These are phyloP conservation scores for Oscarella lobularis DNA, from an alignment of 37 sponge, comb jelly and placozoan species.

Conservation along the genomic window DNA sequence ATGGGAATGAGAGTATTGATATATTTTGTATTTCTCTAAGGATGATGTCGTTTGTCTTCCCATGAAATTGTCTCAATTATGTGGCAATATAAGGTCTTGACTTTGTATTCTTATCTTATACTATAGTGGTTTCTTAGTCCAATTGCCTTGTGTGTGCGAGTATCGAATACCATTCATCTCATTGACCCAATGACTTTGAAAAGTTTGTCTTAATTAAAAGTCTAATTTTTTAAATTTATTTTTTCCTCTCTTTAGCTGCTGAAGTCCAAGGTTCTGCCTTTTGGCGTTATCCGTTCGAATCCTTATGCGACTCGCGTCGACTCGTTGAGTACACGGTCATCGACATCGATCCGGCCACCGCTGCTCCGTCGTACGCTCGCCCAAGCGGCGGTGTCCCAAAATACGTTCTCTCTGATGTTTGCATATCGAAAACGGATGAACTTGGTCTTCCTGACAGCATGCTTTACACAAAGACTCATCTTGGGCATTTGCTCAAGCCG, in stretches of 20 bases:
- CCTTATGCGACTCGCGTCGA: slow-evolving; percentile 56
- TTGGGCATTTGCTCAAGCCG: slow-evolving; percentile 71
- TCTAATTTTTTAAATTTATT: no score
- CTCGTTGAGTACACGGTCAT: slow-evolving; percentile 78
- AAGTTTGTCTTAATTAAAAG: no score
- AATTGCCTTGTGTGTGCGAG: slow-evolving; percentile 45
- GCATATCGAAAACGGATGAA: slow-evolving; percentile 59
- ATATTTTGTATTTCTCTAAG: slow-evolving; percentile 15
- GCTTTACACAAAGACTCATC: slow-evolving; percentile 77
- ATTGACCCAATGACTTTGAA: slow-evolving; percentile 75
- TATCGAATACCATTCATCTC: slow-evolving; percentile 59
- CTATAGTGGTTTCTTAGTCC: slow-evolving; percentile 17
- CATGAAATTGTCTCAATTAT: slow-evolving; percentile 22
- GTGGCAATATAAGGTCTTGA: background rate
- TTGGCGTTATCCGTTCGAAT: slow-evolving; percentile 67
- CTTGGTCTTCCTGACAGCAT: slow-evolving; percentile 49
- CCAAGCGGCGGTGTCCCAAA: background rate
- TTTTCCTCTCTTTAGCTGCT: slow-evolving; percentile 38
- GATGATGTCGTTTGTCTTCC: slow-evolving; percentile 83
- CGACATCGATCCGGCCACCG: slow-evolving; percentile 41
- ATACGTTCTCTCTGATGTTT: slow-evolving; percentile 67
- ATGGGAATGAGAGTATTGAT: background rate
- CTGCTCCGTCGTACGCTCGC: background rate
- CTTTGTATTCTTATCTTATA: no score
- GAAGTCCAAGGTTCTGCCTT: slow-evolving; percentile 43